Conservation (phyloP, 2,888 invertebrate species). For the Aphidoletes aphidimyza region DNA sequence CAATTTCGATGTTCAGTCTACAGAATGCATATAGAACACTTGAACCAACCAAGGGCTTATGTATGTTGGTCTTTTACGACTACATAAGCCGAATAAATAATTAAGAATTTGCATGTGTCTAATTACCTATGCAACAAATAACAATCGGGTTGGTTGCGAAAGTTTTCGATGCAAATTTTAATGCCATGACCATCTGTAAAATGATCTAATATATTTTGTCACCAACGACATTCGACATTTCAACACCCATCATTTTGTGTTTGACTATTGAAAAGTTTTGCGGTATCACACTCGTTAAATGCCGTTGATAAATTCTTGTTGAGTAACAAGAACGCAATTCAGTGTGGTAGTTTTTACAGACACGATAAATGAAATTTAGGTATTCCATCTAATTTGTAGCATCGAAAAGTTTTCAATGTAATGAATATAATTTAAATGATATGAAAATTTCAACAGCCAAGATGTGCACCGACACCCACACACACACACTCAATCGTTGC, state of each 20-base stretch:
- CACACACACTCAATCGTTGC: not conserved
- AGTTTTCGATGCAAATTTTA: too few species aligned
- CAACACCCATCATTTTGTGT: too few species aligned
- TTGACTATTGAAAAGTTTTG: conserved; percentile 15
- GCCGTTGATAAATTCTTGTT: conserved; percentile 4
- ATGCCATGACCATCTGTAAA: not conserved
- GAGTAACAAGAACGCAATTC: not conserved
- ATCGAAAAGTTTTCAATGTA: not conserved
- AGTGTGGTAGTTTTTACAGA: not conserved
- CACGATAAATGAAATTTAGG: not conserved
- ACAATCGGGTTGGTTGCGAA: too few species aligned
- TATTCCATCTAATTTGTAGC: not conserved
- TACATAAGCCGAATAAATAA: not conserved
- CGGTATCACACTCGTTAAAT: not conserved
- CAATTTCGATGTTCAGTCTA: too few species aligned
- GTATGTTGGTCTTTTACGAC: not conserved
- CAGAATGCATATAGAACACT: too few species aligned
- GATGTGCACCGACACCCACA: too few species aligned
- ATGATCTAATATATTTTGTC: not conserved
- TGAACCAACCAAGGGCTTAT: not conserved
- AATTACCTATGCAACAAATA: not conserved
- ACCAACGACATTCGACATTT: too few species aligned
- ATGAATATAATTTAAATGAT: not conserved
- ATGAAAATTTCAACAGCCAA: too few species aligned
- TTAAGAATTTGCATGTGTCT: not conserved